Evolutionary conservation across 2,888 invertebrate species (phyloP).

Genomic region (Gryllus longicercus): DNA sequence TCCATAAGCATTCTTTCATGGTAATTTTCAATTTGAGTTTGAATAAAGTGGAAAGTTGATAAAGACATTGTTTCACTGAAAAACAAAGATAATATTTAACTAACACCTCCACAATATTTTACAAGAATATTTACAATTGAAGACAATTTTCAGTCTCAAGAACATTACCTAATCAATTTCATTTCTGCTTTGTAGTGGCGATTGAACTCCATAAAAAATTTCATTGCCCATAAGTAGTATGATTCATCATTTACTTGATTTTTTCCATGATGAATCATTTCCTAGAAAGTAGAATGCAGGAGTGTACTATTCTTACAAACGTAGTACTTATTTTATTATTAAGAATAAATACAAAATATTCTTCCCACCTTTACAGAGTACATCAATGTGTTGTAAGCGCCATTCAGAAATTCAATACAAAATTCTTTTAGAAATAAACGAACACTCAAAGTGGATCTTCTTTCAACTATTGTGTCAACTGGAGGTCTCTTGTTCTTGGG

Average conservation of each 20-base stretch:
- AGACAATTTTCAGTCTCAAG: conserved; percentile 11
- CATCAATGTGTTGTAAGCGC: conserved; percentile 91
- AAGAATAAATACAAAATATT: neutral
- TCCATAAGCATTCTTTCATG: conserved; percentile 80
- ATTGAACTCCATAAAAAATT: conserved; percentile 98
- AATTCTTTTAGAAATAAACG: conserved; percentile 89
- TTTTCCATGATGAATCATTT: conserved; percentile 50
- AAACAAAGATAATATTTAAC: conserved; percentile 40
- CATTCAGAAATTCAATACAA: conserved; percentile 87
- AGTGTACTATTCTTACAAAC: neutral
- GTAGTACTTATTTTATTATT: neutral
- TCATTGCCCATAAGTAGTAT: conserved; percentile 89
- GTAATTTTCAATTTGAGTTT: conserved; percentile 84
- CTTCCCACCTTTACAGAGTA: conserved; percentile 75
- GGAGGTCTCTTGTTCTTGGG: conserved; percentile 71
- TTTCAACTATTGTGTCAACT: conserved; percentile 57
- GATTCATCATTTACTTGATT: conserved; percentile 84
- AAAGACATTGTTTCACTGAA: conserved; percentile 89
- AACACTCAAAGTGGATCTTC: conserved; percentile 84
- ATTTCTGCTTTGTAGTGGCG: conserved; percentile 81
- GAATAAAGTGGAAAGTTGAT: conserved; percentile 89
- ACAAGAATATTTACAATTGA: conserved; percentile 9
- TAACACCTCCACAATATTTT: conserved; percentile 18
- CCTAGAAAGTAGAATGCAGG: conserved; percentile 42
- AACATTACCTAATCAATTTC: conserved; percentile 77